Base-by-base conservation (phyloP, 2,797 vertebrate genomes). In the Syngnathus rostellatus region DNA sequence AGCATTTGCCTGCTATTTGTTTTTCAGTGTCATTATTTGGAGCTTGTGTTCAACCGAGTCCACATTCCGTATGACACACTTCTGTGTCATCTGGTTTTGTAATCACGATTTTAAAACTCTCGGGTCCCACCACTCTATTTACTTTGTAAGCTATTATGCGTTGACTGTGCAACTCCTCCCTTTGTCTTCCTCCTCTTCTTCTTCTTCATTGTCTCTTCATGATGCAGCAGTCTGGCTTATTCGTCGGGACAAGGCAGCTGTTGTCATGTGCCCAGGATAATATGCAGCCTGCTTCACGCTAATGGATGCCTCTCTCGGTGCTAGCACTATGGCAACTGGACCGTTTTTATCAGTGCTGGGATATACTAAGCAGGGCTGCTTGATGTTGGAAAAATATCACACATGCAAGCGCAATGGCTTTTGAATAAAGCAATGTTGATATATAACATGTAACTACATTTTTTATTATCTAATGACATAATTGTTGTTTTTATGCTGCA, bases 231-330 rank as follows among this genome's bases (percentile, higher is more conserved):
- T 76, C 67, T 80, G 61, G 62, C 77, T 82, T 77, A 78, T 81
- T 78, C 73, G 74, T 71, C 41, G 62, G 84, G 83, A 90, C 88
- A 88, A 87, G 80, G 77, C 84, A 82, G 85, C 83, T 83, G 88
- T 85, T 89, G 84, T 90, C 82, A 81, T 89, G 83, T 79, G 77
- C 70, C 78, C 2, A 63, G 77, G 79, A 77, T 85, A 84, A 81
- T 81, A 76, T 83, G 77, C 81, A 74, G 73, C 76, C 78, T 76
- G 78, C 63, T 2, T 78, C 79, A 76, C 67, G 75, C 72, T 84
- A 84, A 87, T 85, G 84, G 80, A 78, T 79, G 72, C 46, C 66
- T 82, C 77, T 77, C 74, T 85, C 80, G 69, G 82, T 67, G 77
- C 77, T 68, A 80, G 68, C 70, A 62, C 73, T 45, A 66, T 77